Evolutionary conservation across 2,113 vertebrate genomes (phyloP), one percentile per base, ranked within the genome.

Genomic region (Cercopithecus mona): DNA sequence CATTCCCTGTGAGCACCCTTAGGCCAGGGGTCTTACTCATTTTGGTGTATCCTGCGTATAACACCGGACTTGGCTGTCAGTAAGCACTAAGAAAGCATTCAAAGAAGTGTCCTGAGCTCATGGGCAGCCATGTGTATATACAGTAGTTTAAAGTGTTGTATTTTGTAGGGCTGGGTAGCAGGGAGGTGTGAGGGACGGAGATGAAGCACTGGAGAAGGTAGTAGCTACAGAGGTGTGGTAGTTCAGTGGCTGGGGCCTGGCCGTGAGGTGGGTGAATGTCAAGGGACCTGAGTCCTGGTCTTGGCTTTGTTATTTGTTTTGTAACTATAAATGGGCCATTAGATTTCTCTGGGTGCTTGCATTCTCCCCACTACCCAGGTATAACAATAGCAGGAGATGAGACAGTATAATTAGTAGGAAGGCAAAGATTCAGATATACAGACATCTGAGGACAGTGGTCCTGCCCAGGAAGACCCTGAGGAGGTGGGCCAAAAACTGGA

Each of bases 141-240:
- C 50, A 73, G 43, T 20, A 40, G 25, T 27, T 40, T 40, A 25
- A 23, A 75, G 38, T 38, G 30, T 23, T 78, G 38, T 84, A 8
- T n/a, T 48, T 40, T 48, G 9, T 27, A 40, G 25, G 18, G 20
- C 32, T 57, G 8, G 9, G 18, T 35, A 25, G 27, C 8, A 0
- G 25, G 17, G 38, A 30, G 61, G 9, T 55, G 25, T 48, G 61
- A 40, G 7, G 12, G 61, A 57, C 38, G 40, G 16, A 38, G 50
- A 48, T 64, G 18, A 30, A 18, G 38, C 0, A 0, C 6, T 2
- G 38, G 27, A 14, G 55, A 35, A 57, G 48, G 43, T 8, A 8
- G 2, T 8, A n/a, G 43, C 27, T 20, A 61, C 38, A 57, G 13
- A 27, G 6, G 6, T 17, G 7, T 61, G 32, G 8, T 20, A 43